Percentiles rank a stretch among this genome's conserved stretches.
phyloP scores from a whole-genome alignment of 2,113 vertebrate species.

The Vicugna pacos region DNA sequence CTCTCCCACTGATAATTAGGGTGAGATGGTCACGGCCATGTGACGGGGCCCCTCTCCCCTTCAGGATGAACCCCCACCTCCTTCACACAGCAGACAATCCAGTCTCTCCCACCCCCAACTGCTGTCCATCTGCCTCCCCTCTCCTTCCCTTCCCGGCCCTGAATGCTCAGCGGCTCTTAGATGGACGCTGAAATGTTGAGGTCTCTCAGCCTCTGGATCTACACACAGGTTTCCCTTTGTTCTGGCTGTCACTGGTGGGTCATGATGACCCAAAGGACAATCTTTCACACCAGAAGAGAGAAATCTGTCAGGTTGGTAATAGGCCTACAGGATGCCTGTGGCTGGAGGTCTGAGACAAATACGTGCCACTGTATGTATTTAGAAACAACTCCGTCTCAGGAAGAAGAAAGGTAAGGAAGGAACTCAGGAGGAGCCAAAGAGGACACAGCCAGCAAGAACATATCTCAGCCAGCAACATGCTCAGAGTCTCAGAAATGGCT shows the following conservation, averaged over 20 bases:
- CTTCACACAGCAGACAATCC: neutral
- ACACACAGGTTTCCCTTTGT: fast-evolving
- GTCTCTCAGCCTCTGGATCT: neutral
- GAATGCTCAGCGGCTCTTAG: fast-evolving
- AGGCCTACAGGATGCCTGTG: no score
- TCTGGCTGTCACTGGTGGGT: neutral
- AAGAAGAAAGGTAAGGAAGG: neutral
- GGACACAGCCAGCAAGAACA: neutral
- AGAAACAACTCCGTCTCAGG: neutral
- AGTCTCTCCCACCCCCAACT: neutral
- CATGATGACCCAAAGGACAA: neutral
- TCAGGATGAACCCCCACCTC: neutral
- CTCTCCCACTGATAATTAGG: neutral
- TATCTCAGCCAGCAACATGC: neutral
- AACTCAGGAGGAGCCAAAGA: neutral
- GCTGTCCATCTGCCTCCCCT: neutral
- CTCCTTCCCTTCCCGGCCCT: no score
- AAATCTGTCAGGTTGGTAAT: neutral
- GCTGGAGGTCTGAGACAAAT: neutral
- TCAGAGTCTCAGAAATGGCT: neutral
- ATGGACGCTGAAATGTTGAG: fast-evolving
- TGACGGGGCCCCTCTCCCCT: neutral
- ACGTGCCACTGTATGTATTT: fast-evolving
- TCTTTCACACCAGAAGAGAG: fast-evolving
- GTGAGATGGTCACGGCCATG: fast-evolving